Evolutionary conservation across 2,113 vertebrate genomes (phyloP).

Genomic region (Centropristis striata): DNA sequence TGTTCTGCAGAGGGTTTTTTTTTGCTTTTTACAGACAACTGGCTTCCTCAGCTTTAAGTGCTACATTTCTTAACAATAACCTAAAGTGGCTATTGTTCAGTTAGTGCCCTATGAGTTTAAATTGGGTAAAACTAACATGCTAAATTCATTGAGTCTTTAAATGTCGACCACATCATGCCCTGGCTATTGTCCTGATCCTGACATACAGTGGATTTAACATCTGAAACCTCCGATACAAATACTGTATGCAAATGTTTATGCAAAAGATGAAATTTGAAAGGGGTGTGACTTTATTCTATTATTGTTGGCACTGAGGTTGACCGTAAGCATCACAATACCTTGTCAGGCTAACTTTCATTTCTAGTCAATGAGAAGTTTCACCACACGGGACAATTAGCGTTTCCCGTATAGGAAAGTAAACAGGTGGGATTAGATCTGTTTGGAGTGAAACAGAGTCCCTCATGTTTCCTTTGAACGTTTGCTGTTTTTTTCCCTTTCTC

Average conservation of each 20-base stretch:
- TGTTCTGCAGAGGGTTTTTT: no score
- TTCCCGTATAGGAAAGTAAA: constrained; percentile 17
- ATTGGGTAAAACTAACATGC: not conserved
- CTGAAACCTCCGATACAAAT: not conserved
- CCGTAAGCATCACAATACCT: not conserved
- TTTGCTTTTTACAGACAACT: no score
- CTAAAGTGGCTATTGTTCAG: no score
- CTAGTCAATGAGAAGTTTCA: constrained; percentile 20
- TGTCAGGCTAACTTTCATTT: constrained; percentile 18
- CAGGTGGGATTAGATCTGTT: constrained; percentile 38
- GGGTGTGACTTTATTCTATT: constrained; percentile 3
- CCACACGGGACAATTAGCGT: constrained; percentile 15
- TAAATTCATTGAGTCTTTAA: not conserved
- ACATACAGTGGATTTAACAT: not conserved
- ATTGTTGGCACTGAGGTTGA: not conserved
- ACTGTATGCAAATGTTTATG: constrained; percentile 15
- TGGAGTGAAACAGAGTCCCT: constrained; percentile 14
- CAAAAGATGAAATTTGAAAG: constrained; percentile 9
- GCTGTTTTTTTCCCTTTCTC: not conserved
- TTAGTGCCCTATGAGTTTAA: not conserved
- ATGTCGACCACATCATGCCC: not conserved
- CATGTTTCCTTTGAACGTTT: constrained; percentile 35
- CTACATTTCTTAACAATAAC: no score
- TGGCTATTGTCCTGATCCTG: not conserved
- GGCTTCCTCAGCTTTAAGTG: no score